Conservation (phyloP, 2,888 invertebrate genomes). For the Neelides folsomi region DNA sequence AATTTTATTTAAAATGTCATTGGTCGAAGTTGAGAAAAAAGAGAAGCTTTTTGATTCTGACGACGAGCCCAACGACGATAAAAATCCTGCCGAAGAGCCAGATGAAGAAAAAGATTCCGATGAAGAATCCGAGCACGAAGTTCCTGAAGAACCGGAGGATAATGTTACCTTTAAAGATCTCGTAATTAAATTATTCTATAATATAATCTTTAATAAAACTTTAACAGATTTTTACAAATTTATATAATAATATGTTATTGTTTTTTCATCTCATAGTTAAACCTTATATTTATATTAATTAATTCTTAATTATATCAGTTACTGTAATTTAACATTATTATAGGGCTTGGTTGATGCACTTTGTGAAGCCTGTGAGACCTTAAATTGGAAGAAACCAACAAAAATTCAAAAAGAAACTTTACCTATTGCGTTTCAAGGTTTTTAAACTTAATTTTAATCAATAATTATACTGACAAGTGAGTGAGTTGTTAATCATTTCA, state of each 20-base stretch:
- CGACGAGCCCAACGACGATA: neutral
- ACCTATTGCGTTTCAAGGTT: conserved; percentile 77
- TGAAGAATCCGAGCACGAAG: conserved; percentile 11
- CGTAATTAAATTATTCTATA: conserved; percentile 44
- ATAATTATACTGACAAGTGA: no score
- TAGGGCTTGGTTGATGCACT: conserved; percentile 82
- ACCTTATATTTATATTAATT: no score
- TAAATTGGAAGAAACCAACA: conserved; percentile 90
- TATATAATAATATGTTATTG: neutral
- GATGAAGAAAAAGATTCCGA: neutral
- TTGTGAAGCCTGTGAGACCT: conserved; percentile 75
- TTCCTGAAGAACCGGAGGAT: conserved; percentile 34
- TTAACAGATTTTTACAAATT: no score
- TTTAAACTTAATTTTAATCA: neutral
- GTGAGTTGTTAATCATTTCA: no score
- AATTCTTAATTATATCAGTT: no score
- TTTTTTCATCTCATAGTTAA: neutral
- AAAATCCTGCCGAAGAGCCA: conserved; percentile 1
- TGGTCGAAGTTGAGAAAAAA: no score
- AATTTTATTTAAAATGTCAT: no score
- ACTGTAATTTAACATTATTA: conserved; percentile 21
- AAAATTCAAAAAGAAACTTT: conserved; percentile 91
- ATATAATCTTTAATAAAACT: no score
- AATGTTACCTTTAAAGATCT: conserved; percentile 48
- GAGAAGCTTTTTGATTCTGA: neutral